These are phyloP conservation scores for Eretmochelys imbricata DNA, from an alignment of 2,113 vertebrate genomes.

Conservation along the genomic window DNA sequence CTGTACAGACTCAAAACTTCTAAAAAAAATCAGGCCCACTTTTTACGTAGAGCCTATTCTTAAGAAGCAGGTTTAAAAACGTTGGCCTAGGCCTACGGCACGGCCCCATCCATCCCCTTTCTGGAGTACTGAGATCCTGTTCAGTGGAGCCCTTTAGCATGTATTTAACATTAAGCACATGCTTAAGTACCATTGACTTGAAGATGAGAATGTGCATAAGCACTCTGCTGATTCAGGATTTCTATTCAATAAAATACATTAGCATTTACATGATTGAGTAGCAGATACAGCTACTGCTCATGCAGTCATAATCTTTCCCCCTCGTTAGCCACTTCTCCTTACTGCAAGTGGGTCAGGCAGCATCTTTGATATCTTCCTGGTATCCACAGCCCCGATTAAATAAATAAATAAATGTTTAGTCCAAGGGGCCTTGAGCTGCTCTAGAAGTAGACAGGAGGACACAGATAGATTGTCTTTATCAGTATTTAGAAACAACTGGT, in stretches of 20 bases:
- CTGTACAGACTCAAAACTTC: conserved; percentile 35
- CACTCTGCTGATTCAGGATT: neutral
- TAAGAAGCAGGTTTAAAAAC: neutral
- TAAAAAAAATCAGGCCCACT: conserved; percentile 50
- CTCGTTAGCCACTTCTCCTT: neutral
- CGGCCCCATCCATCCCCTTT: neutral
- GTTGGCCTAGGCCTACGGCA: neutral
- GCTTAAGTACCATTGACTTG: neutral
- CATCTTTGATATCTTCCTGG: neutral
- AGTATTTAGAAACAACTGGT: conserved; percentile 30
- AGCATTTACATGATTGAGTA: neutral
- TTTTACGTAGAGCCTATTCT: conserved; percentile 52
- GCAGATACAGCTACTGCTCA: neutral
- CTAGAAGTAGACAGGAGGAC: neutral
- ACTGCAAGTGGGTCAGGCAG: neutral
- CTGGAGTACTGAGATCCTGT: neutral
- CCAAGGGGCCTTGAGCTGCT: neutral
- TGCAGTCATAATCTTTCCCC: neutral
- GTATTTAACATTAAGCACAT: neutral
- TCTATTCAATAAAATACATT: neutral
- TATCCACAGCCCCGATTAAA: neutral
- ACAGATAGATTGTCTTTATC: neutral
- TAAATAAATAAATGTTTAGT: too few species aligned
- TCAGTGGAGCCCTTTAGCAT: neutral
- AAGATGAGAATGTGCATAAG: neutral